A percentile compares a stretch with the other conserved stretches of the same genome.
Conservation (phyloP, 2,888 invertebrate genomes). For the Boloria selene region DNA sequence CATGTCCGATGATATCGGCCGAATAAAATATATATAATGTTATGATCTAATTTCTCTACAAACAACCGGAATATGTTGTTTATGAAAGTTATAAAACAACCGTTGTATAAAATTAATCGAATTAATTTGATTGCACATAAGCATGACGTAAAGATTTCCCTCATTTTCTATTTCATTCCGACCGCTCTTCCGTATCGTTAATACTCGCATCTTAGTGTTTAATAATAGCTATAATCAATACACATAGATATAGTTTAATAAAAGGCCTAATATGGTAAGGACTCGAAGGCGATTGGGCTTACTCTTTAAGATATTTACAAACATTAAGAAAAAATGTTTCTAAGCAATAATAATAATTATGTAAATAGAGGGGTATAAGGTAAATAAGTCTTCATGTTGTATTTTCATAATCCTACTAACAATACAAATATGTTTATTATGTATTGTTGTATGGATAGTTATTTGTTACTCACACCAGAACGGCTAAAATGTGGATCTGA, state of each 20-base stretch:
- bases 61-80: neutral
- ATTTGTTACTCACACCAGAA: too few species aligned
- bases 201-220: constrained; percentile 31
- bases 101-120: constrained; percentile 4
- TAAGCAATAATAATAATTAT: too few species aligned
- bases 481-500: too few species aligned
- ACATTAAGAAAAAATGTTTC: too few species aligned
- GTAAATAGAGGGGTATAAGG: too few species aligned
- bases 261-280: constrained; percentile 2
- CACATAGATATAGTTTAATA: constrained; percentile 4
- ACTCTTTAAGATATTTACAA: too few species aligned
- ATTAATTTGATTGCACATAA: constrained; percentile 13
- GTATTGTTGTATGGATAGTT: too few species aligned
- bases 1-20: too few species aligned
- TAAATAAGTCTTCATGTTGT: too few species aligned
- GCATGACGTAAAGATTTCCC: constrained; percentile 38
- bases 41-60: neutral
- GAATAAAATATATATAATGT: neutral
- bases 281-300: too few species aligned
- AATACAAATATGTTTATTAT: too few species aligned
- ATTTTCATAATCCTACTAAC: too few species aligned
- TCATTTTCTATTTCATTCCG: constrained; percentile 60
- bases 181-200: constrained; percentile 44
- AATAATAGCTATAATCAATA: constrained; percentile 43
- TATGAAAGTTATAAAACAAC: neutral